phyloP scores from a whole-genome alignment of 1,140 invertebrate species.

The Drosophila prosaltans region DNA sequence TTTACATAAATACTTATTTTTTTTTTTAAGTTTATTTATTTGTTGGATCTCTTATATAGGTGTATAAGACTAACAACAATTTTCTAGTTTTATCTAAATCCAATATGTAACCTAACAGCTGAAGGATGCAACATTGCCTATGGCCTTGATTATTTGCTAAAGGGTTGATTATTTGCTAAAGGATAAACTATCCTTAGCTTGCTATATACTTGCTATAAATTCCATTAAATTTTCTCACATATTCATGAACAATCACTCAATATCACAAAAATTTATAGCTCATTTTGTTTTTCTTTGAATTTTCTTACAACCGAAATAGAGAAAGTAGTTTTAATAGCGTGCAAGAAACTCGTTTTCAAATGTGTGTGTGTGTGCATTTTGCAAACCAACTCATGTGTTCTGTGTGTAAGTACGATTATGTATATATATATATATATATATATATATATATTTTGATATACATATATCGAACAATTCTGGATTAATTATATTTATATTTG shows the following conservation, averaged over 20 bases:
- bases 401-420: slow-evolving; percentile 32
- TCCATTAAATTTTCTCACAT: not conserved
- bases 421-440: slow-evolving; percentile 35
- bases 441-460: slow-evolving; percentile 30
- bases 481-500: slow-evolving; percentile 31
- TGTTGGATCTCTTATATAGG: too few relatives aligned
- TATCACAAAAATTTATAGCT: not conserved
- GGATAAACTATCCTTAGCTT: too few relatives aligned
- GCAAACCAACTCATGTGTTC: slow-evolving; percentile 70
- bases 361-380: slow-evolving; percentile 77
- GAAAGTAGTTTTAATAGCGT: slow-evolving; percentile 57
- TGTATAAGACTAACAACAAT: too few relatives aligned
- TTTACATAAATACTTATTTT: too few relatives aligned
- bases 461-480: slow-evolving; percentile 34
- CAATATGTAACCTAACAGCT: too few relatives aligned
- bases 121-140: too few relatives aligned
- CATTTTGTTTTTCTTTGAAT: slow-evolving; percentile 7
- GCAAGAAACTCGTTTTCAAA: slow-evolving; percentile 78
- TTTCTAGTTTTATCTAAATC: too few relatives aligned
- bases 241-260: slow-evolving; percentile 38
- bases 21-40: too few relatives aligned
- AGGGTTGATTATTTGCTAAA: too few relatives aligned
- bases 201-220: not conserved
- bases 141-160: too few relatives aligned
- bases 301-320: slow-evolving; percentile 46